phyloP scores from a whole-genome alignment of 2,113 vertebrate species.

The Myrmecobius fasciatus region DNA sequence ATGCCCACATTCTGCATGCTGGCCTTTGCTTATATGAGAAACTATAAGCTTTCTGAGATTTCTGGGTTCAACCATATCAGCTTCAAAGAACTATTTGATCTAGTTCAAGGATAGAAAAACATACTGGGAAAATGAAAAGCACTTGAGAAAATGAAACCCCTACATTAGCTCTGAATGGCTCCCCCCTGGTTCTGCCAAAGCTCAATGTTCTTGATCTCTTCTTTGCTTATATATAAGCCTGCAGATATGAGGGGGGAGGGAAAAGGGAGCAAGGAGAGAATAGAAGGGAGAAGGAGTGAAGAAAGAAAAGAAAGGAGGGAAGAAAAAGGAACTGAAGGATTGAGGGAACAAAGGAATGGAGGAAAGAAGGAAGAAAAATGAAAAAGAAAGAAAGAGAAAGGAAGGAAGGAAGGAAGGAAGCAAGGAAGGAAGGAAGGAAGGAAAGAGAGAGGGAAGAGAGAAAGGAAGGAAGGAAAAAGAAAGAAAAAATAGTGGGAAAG shows the following conservation, averaged over 20 bases:
- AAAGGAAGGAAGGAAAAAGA: fast-evolving
- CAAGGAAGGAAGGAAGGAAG: neutral
- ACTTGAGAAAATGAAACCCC: neutral
- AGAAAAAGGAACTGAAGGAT: neutral
- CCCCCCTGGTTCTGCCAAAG: neutral
- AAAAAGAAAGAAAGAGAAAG: neutral
- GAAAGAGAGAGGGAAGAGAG: neutral
- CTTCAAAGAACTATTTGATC: slow-evolving; percentile 28
- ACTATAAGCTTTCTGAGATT: neutral
- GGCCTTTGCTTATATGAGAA: slow-evolving; percentile 34
- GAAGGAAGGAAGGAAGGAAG: neutral
- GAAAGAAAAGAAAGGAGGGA: neutral
- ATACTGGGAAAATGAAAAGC: too few species aligned
- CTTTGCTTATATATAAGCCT: neutral
- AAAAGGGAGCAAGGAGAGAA: neutral
- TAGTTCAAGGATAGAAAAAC: neutral
- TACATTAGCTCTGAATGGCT: neutral
- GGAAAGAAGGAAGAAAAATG: neutral
- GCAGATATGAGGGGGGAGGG: neutral
- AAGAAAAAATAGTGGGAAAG: fast-evolving
- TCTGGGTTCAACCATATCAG: neutral
- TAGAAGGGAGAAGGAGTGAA: neutral
- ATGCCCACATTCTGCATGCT: slow-evolving; percentile 18
- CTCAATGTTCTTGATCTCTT: neutral
- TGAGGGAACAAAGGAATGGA: too few species aligned